phyloP scores from a whole-genome alignment of 2,113 vertebrate species.

The Herpetotheres cachinnans region DNA sequence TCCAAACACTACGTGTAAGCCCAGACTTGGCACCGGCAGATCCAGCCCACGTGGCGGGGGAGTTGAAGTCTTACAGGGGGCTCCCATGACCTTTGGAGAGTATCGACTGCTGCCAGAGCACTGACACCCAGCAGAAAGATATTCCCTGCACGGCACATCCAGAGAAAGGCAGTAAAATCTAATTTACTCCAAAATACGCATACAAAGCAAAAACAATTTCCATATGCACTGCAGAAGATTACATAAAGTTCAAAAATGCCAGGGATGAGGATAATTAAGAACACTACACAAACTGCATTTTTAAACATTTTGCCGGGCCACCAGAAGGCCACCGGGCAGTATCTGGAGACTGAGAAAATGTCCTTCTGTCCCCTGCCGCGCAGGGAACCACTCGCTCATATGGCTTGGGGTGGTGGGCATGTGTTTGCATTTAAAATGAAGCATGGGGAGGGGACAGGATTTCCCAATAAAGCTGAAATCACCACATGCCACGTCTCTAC shows the following conservation, averaged over 20 bases:
- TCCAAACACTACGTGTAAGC: not conserved
- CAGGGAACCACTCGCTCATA: not conserved
- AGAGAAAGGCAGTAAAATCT: not conserved
- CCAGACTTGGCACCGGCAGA: not conserved
- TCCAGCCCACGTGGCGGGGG: not conserved
- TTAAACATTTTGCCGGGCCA: not conserved
- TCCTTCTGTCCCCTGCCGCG: not conserved
- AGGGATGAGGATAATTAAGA: not conserved
- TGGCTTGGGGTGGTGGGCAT: not conserved
- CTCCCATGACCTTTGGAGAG: not conserved
- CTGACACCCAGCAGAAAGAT: not conserved
- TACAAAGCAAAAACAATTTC: not conserved
- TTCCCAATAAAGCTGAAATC: not conserved
- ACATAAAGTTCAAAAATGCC: not conserved
- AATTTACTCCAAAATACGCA: not conserved
- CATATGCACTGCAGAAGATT: not conserved
- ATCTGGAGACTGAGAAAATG: not conserved
- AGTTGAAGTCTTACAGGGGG: rapidly evolving
- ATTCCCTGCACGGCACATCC: not conserved
- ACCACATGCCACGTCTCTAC: not conserved
- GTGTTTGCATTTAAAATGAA: not conserved
- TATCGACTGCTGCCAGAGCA: rapidly evolving
- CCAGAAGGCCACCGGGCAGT: not conserved
- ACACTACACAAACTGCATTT: not conserved
- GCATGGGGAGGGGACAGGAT: not conserved